Percentiles rank a stretch among this genome's conserved stretches.
These are phyloP conservation scores for Dicycla oo DNA, from an alignment of 2,888 invertebrate genomes.

Conservation along the genomic window DNA sequence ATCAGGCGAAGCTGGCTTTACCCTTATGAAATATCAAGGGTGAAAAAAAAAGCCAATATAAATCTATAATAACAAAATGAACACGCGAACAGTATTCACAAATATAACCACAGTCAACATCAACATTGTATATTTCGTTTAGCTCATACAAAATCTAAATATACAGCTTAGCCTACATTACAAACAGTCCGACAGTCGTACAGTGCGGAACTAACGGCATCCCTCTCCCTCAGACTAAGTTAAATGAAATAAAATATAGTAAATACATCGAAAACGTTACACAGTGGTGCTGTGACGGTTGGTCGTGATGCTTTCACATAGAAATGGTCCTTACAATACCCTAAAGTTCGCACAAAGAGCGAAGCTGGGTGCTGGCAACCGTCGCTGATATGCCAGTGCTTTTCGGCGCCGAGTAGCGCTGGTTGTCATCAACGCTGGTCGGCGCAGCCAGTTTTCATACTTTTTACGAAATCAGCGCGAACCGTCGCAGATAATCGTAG, in stretches of 20 bases:
- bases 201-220: slow-evolving; percentile 66
- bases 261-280: slow-evolving; percentile 82
- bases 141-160: slow-evolving; percentile 89
- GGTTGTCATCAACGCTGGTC: too few relatives aligned
- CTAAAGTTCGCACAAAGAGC: background rate
- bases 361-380: too few relatives aligned
- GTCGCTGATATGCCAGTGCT: too few relatives aligned
- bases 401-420: too few relatives aligned
- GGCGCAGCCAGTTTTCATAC: too few relatives aligned
- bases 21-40: background rate
- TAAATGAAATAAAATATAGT: slow-evolving; percentile 73
- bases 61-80: slow-evolving; percentile 39
- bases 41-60: background rate
- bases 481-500: too few relatives aligned
- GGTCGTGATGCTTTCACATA: slow-evolving; percentile 37
- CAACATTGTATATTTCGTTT: slow-evolving; percentile 85
- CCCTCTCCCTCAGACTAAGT: slow-evolving; percentile 58
- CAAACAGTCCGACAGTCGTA: slow-evolving; percentile 81
- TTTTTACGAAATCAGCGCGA: too few relatives aligned
- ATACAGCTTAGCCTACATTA: slow-evolving; percentile 77
- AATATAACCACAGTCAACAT: slow-evolving; percentile 68
- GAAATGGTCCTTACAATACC: background rate
- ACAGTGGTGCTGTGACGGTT: slow-evolving; percentile 45
- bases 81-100: slow-evolving; percentile 54
- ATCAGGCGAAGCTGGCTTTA: slow-evolving; percentile 21